A percentile compares a stretch with the other conserved stretches of the same genome.
Evolutionary conservation across 2,113 vertebrate species (phyloP).

Genomic region (Indri indri): DNA sequence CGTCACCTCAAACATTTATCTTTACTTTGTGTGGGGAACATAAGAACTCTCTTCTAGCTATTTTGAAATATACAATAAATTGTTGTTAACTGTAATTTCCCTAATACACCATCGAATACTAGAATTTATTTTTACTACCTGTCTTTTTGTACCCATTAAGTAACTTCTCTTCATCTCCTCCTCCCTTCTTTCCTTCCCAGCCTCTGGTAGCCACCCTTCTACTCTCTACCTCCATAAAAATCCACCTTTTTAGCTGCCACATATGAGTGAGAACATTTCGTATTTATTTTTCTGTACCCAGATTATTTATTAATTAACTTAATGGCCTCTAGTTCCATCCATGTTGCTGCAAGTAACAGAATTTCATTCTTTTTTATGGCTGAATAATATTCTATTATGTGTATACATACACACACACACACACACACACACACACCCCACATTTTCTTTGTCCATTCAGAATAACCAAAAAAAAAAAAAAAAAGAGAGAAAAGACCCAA

Average conservation of each 20-base stretch:
- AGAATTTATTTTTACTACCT: not conserved
- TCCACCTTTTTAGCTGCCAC: not conserved
- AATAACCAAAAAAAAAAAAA: too few relatives aligned
- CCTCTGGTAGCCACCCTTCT: not conserved
- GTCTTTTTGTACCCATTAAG: not conserved
- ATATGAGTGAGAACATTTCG: not conserved
- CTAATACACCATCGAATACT: not conserved
- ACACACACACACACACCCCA: too few relatives aligned
- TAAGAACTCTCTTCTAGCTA: not conserved
- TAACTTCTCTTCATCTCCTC: not conserved
- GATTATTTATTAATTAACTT: not conserved
- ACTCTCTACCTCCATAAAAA: not conserved
- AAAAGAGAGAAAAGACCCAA: not conserved
- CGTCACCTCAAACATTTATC: too few relatives aligned
- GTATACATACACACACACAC: fast-evolving
- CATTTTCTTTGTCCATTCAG: too few relatives aligned
- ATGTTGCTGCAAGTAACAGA: not conserved
- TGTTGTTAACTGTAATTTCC: not conserved
- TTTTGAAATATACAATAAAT: not conserved
- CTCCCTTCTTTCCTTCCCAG: not conserved
- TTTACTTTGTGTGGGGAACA: too few relatives aligned
- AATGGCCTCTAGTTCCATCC: not conserved
- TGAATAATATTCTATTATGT: not conserved
- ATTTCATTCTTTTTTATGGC: not conserved
- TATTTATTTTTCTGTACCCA: not conserved